A percentile compares a stretch with the other conserved stretches of the same genome.
Conservation (phyloP, 2,113 vertebrate genomes). For the Damaliscus lunatus region DNA sequence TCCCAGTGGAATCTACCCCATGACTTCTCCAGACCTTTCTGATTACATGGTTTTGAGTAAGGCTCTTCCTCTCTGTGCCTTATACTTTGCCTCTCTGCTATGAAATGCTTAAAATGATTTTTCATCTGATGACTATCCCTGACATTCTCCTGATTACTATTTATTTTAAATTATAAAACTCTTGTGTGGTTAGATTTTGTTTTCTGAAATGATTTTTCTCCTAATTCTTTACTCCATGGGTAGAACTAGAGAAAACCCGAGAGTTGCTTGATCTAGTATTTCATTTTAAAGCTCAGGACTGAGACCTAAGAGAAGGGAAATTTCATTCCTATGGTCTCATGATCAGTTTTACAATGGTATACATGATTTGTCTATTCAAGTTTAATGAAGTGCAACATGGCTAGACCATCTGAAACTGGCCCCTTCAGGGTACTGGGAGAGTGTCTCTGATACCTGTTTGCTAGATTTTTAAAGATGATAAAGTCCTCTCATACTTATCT, state of each 20-base stretch:
- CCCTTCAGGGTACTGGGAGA: neutral
- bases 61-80: neutral
- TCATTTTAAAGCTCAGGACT: neutral
- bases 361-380: neutral
- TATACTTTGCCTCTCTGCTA: neutral
- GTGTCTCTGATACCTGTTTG: neutral
- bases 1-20: neutral
- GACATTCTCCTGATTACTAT: neutral
- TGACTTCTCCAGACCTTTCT: neutral
- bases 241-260: neutral
- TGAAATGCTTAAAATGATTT: neutral
- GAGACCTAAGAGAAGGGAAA: neutral
- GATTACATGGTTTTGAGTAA: neutral
- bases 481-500: neutral
- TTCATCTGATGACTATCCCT: neutral
- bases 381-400: neutral
- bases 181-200: neutral
- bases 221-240: neutral
- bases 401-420: neutral
- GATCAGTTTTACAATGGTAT: neutral
- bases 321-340: neutral
- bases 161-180: neutral
- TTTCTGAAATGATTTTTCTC: neutral
- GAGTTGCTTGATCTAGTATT: neutral
- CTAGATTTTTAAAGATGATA: neutral